These are phyloP conservation scores for Anarhynchus alexandrinus DNA, from an alignment of 2,113 vertebrate species.

Conservation along the genomic window DNA sequence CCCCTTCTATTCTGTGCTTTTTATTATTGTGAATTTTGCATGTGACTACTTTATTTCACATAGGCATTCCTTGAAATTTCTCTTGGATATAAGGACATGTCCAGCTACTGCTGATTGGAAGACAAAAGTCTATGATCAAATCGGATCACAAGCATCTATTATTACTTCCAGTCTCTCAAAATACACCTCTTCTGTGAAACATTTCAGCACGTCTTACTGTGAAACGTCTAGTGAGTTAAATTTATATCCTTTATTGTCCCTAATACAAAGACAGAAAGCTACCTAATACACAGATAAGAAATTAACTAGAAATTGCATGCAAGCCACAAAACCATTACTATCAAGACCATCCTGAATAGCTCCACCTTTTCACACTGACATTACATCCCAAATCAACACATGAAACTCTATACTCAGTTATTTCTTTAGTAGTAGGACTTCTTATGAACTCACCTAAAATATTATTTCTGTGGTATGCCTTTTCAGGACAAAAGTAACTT, in stretches of 20 bases:
- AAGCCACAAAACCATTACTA: neutral
- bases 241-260: neutral
- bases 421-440: neutral
- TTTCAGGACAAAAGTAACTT: neutral
- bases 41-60: neutral
- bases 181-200: neutral
- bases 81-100: neutral
- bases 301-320: neutral
- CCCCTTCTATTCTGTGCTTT: neutral
- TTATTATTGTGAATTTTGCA: neutral
- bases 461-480: neutral
- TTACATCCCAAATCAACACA: neutral
- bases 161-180: neutral
- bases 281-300: neutral
- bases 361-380: neutral
- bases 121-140: neutral
- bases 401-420: neutral
- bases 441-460: neutral
- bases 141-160: neutral
- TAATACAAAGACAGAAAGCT: neutral
- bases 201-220: neutral
- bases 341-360: neutral
- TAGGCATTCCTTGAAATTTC: neutral
- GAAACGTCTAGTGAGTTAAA: neutral
- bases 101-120: neutral